Conservation (phyloP, 2,888 invertebrate species). For the Hemithea aestivaria region DNA sequence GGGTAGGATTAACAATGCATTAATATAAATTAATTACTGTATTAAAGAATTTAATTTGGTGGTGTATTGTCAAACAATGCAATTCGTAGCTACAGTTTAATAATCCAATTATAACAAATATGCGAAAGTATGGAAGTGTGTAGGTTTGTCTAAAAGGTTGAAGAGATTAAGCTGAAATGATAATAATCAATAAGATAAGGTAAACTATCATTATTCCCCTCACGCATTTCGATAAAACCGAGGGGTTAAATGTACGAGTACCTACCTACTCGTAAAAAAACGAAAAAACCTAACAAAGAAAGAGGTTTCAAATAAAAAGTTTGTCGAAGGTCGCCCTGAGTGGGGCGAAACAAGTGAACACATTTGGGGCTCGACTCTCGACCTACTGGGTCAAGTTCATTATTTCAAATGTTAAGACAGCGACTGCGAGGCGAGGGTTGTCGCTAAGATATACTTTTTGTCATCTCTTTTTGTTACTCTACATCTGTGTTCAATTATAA, state of each 20-base stretch:
- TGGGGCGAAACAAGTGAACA: conserved; percentile 27
- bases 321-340: conserved; percentile 42
- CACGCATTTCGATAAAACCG: conserved; percentile 5
- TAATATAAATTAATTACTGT: too few species aligned
- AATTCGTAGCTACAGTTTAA: too few species aligned
- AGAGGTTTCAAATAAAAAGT: conserved; percentile 40
- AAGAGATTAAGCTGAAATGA: conserved; percentile 6
- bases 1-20: too few species aligned
- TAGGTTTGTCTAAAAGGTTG: conserved; percentile 15
- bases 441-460: conserved; percentile 8
- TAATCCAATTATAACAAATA: too few species aligned
- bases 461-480: not conserved
- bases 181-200: too few species aligned
- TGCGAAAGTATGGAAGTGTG: conserved; percentile 8
- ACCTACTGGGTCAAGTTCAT: conserved; percentile 63
- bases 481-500: conserved; percentile 1
- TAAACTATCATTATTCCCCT: too few species aligned
- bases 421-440: conserved; percentile 11
- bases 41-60: too few species aligned
- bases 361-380: conserved; percentile 32
- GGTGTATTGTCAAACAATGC: too few species aligned
- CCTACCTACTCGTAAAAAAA: too few species aligned
- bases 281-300: conserved; percentile 25
- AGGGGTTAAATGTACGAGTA: too few species aligned
- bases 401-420: conserved; percentile 42